Percentiles rank a stretch among this genome's conserved stretches.
Evolutionary conservation across 2,797 vertebrate genomes (phyloP).

Genomic region (Potorous gilbertii): DNA sequence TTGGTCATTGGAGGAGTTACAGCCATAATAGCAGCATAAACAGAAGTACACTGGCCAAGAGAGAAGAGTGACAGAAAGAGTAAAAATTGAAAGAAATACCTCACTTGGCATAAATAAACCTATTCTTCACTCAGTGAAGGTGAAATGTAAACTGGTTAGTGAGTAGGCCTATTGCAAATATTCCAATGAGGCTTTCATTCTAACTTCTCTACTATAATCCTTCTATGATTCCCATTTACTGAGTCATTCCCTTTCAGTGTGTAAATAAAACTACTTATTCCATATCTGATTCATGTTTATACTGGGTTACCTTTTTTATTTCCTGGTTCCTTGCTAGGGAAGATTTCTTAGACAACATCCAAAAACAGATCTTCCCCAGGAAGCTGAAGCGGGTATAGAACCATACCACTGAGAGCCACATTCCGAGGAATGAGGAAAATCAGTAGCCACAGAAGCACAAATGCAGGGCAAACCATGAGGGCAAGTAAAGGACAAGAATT

Average conservation of each 20-base stretch:
- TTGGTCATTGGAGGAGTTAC: not conserved
- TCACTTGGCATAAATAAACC: not conserved
- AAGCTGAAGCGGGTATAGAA: not conserved
- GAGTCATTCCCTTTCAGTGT: not conserved
- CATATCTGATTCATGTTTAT: not conserved
- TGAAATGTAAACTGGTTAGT: not conserved
- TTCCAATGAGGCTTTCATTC: not conserved
- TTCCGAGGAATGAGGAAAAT: not conserved
- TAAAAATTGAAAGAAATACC: not conserved
- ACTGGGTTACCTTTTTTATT: not conserved
- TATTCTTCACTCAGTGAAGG: not conserved
- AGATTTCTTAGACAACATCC: not conserved
- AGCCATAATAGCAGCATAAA: not conserved
- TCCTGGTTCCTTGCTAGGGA: not conserved
- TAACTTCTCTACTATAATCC: not conserved
- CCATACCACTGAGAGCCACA: not conserved
- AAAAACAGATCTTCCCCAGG: not conserved
- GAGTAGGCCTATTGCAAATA: not conserved
- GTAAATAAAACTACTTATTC: not conserved
- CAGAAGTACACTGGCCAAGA: not conserved
- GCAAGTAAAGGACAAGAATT: not conserved
- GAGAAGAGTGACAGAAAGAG: not conserved
- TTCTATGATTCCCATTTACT: not conserved
- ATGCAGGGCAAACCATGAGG: not conserved
- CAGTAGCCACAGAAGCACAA: not conserved